These are phyloP conservation scores for Austrofundulus limnaeus DNA, from an alignment of 2,113 vertebrate genomes.

Conservation along the genomic window DNA sequence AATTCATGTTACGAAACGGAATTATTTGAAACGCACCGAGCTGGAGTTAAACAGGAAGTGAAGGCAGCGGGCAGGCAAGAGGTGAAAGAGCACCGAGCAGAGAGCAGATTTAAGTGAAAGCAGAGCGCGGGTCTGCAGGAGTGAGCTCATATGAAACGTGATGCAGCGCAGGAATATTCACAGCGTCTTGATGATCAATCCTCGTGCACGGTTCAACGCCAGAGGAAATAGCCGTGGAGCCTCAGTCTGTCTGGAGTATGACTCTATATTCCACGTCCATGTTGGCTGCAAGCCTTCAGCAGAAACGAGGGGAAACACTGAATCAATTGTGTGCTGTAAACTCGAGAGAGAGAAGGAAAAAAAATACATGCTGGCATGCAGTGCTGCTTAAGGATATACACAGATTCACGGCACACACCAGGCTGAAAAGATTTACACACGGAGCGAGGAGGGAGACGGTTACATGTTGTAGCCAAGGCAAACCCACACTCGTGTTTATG, in stretches of 20 bases:
- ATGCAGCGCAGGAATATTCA: slow-evolving; percentile 40
- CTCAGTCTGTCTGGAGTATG: slow-evolving; percentile 35
- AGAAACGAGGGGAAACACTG: slow-evolving; percentile 48
- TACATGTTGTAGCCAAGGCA: slow-evolving; percentile 62
- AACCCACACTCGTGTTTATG: slow-evolving; percentile 70
- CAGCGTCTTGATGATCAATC: slow-evolving; percentile 40
- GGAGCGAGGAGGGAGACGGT: slow-evolving; percentile 52
- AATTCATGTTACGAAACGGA: slow-evolving; percentile 24
- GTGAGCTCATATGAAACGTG: slow-evolving; percentile 27
- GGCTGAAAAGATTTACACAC: slow-evolving; percentile 68
- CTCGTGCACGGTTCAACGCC: slow-evolving; percentile 14
- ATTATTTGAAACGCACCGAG: slow-evolving; percentile 26
- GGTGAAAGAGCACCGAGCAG: slow-evolving; percentile 19
- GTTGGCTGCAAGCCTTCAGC: slow-evolving; percentile 41
- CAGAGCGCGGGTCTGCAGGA: slow-evolving; percentile 33
- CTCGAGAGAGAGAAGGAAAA: background rate
- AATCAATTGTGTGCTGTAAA: slow-evolving; percentile 44
- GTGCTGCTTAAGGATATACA: slow-evolving; percentile 38
- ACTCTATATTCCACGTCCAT: slow-evolving; percentile 40
- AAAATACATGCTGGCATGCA: slow-evolving; percentile 39
- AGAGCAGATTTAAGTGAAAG: slow-evolving; percentile 46
- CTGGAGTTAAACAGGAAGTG: slow-evolving; percentile 30
- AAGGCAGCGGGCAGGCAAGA: slow-evolving; percentile 19
- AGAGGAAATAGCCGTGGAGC: slow-evolving; percentile 56
- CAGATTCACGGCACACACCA: slow-evolving; percentile 56